Evolutionary conservation across 2,113 vertebrate genomes (phyloP), one percentile per base, ranked within the genome.

Genomic region (Bos taurus): DNA sequence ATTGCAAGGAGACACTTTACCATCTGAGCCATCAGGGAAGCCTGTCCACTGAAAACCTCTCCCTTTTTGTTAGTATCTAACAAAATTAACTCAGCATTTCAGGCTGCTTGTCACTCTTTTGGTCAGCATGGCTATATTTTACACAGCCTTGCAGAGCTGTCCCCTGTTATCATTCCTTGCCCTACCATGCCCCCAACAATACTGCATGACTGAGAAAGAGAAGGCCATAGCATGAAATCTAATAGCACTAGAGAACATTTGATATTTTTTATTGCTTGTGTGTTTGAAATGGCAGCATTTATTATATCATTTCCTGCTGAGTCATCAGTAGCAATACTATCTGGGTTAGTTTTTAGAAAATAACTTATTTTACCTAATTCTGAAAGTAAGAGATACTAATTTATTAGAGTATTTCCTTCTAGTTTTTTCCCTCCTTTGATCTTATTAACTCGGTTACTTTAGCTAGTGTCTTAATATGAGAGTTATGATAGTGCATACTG

Each of bases 291-390:
- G 60, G 23, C n/a, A 74, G 28, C 80, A 74, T 95, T 86, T 80
- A 43, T 78, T 95, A 3, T 97, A 57, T 88, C 17, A 71, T 81
- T 97, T 94, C 57, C 88, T 97, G 50, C 36, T 90, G 80, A 71
- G n/a, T 97, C 57, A 85, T 90, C 33, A 54, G 43, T 59, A 92
- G 74, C 85, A 59, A n/a, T 83, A 94, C 50, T 52, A 62, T 43
- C 78, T 89, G 33, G 5, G 13, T 95, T 82, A 36, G 17, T 87
- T 90, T 96, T 97, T 92, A 93, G 89, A 84, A 88, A 95, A 60
- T 71, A 94, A 88, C 54, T 81, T 52, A 50, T 62, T 94, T 91
- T 54, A 74, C 52, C 28, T 88, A 54, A 64, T 93, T 96, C 88
- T 96, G 67, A 90, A 90, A 86, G 26, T 82, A 71, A 86, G 62